phyloP scores from a whole-genome alignment of 2,797 vertebrate species.

The Tiaroga cobitis region DNA sequence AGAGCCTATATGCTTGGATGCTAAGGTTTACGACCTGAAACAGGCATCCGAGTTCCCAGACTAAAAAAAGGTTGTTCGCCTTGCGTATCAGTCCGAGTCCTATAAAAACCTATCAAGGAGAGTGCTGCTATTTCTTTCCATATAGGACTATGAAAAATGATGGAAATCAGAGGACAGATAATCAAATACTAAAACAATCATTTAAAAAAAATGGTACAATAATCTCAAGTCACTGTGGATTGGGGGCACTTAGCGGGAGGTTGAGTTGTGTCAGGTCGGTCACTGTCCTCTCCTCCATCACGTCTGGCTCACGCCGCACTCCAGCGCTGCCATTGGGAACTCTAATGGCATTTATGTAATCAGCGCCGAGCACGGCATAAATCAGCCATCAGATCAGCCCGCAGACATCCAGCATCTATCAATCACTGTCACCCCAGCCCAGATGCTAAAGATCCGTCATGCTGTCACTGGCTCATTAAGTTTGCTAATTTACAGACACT shows the following conservation, averaged over 20 bases:
- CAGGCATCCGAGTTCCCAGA: background rate
- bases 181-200: slow-evolving; percentile 50
- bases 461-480: slow-evolving; percentile 59
- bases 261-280: slow-evolving; percentile 35
- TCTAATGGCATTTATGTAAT: slow-evolving; percentile 61
- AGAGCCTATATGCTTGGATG: slow-evolving; percentile 9
- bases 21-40: slow-evolving; percentile 11
- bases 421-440: slow-evolving; percentile 57
- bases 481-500: slow-evolving; percentile 62
- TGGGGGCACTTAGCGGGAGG: slow-evolving; percentile 42
- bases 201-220: slow-evolving; percentile 46
- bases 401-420: slow-evolving; percentile 56
- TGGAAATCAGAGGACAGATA: slow-evolving; percentile 45
- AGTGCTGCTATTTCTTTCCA: slow-evolving; percentile 34
- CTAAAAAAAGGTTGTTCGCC: background rate
- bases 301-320: slow-evolving; percentile 29
- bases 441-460: slow-evolving; percentile 64
- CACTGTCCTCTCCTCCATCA: slow-evolving; percentile 48
- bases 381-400: slow-evolving; percentile 59
- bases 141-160: slow-evolving; percentile 51
- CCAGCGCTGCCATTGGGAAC: slow-evolving; percentile 45
- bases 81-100: background rate
- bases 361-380: slow-evolving; percentile 50
- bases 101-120: slow-evolving; percentile 21
- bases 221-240: slow-evolving; percentile 45